Evolutionary conservation across 1,140 invertebrate species (phyloP), one percentile per base, ranked within the genome.

Genomic region (Microplitis mediator): DNA sequence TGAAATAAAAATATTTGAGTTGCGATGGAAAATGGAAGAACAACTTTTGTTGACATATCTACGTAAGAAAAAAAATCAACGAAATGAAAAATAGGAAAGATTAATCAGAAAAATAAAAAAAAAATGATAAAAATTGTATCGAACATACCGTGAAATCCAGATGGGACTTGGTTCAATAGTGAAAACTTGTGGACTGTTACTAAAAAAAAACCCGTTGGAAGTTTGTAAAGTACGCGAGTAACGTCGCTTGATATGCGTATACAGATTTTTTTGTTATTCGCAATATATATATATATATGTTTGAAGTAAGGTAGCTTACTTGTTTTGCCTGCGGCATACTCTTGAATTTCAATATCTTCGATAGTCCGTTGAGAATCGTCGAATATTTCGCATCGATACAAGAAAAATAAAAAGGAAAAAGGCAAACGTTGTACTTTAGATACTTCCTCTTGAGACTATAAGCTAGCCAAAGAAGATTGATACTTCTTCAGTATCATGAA

Each of bases 301-400:
- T 52, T 35, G 51, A 4, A 50, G 65, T 16, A 11, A n/a, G 13
- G 31, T 9, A 67, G 35, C 54, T 71, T 39, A 63, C 64, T 63
- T 64, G 4, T 60, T 36, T 60, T n/a, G 23, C 34, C 56, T 56
- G 6, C 11, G 67, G 64, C 14, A 39, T 75, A 51, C 74, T 69
- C 74, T 73, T 75, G 75, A 77, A 77, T 77, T 77, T 75, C 74
- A 77, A 69, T 73, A 65, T 52, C 63, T 50, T 16, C 64, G 67
- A 72, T 63, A 71, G 58, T 73, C 75, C 74, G 63, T 14, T 0
- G 74, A 69, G 75, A 75, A 77, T 77, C 69, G 14, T 16, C 51
- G 61, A 69, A 71, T 67, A 14, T 69, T 23, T 52, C 35, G 16
- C 13, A 35, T 60, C 50, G 64, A 23, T 23, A 23, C 23, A 62